Evolutionary conservation across 1,140 invertebrate genomes (phyloP).

Genomic region (Monochamus saltuarius): DNA sequence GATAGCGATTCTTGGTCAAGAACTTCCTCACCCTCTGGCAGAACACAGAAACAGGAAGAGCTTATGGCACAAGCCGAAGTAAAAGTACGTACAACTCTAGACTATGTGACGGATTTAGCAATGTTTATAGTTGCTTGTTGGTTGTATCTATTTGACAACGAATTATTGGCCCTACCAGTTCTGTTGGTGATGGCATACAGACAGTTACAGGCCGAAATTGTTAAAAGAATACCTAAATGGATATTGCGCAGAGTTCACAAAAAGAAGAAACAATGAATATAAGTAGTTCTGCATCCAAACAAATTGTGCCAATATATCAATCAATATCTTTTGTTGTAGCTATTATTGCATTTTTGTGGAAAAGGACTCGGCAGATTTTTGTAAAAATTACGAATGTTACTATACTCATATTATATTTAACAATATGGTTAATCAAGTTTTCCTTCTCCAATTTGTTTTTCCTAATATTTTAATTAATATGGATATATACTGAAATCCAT

Average conservation of each 20-base stretch:
- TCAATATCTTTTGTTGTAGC: not conserved
- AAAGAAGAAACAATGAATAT: constrained; percentile 14
- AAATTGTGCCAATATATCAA: too few relatives aligned
- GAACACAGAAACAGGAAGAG: constrained; percentile 28
- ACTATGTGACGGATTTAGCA: constrained; percentile 69
- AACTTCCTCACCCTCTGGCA: constrained; percentile 7
- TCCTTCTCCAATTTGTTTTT: not conserved
- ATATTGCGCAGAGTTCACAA: constrained; percentile 25
- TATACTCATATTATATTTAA: not conserved
- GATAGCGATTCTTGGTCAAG: constrained; percentile 18
- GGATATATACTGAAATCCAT: too few relatives aligned
- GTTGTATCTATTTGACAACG: constrained; percentile 77
- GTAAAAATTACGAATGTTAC: not conserved
- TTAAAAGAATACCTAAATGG: constrained; percentile 52
- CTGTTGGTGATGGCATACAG: constrained; percentile 74
- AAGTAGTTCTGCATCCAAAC: not conserved
- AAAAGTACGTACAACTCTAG: constrained; percentile 65
- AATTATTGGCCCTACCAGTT: constrained; percentile 72
- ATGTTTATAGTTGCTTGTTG: constrained; percentile 71
- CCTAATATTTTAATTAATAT: not conserved
- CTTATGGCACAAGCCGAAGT: constrained; percentile 54
- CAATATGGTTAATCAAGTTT: not conserved
- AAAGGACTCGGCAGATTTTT: too few relatives aligned
- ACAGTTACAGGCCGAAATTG: constrained; percentile 65
- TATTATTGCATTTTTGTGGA: too few relatives aligned